Percentiles rank a stretch among this genome's conserved stretches.
These are phyloP conservation scores for Hyphantria cunea DNA, from an alignment of 1,140 invertebrate genomes.

Conservation along the genomic window DNA sequence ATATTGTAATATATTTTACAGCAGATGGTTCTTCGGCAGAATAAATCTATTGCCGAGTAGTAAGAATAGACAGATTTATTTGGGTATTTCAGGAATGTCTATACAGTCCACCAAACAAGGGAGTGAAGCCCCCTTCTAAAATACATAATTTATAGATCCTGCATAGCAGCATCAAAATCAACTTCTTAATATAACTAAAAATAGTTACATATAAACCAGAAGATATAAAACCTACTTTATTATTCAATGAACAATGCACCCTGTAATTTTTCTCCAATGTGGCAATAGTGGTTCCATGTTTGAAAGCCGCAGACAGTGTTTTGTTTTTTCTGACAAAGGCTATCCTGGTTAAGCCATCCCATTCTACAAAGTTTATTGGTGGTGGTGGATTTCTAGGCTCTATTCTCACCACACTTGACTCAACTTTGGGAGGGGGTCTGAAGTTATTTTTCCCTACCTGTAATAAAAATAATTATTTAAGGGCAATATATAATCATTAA, in stretches of 20 bases:
- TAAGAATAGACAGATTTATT: too few species aligned
- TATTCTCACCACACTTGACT: constrained; percentile 98
- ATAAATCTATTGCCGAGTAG: too few species aligned
- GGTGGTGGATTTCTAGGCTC: constrained; percentile 98
- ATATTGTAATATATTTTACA: too few species aligned
- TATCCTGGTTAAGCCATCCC: constrained; percentile 98
- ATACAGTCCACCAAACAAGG: too few species aligned
- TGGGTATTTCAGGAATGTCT: too few species aligned
- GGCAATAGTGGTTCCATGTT: constrained; percentile 91
- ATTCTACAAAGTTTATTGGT: constrained; percentile 97
- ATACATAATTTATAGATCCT: too few species aligned
- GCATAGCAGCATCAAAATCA: too few species aligned
- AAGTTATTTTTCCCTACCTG: constrained; percentile 99
- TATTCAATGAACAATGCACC: constrained; percentile 92
- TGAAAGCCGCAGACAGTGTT: constrained; percentile 93
- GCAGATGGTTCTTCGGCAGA: too few species aligned
- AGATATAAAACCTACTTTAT: constrained; percentile 85
- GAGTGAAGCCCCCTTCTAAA: too few species aligned
- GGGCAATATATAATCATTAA: too few species aligned
- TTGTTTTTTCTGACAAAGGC: constrained; percentile 98
- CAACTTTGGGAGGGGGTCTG: constrained; percentile 98
- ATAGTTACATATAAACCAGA: neutral
- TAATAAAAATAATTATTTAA: constrained; percentile 30
- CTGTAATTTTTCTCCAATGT: constrained; percentile 96
- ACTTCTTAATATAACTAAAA: too few species aligned